Base-by-base conservation (phyloP, 2,888 invertebrate genomes). In the Mythimna ferrago region DNA sequence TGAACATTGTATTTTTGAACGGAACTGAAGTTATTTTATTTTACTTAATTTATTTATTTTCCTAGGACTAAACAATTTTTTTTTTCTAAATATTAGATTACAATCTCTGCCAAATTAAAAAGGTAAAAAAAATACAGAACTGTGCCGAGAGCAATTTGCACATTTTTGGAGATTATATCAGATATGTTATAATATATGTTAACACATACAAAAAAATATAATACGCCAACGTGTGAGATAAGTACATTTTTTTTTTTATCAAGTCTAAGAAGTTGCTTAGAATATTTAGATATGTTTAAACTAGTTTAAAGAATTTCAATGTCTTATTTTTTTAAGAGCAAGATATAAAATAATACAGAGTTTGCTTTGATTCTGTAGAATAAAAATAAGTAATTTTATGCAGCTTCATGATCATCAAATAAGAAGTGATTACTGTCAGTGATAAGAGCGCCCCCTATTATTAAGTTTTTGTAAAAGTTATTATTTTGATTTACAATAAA, bases 121-220 rank as follows among this genome's bases (percentile, higher is more conserved):
- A 14, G 2, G 9, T 26, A 19, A 35, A 53, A 56, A 61, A 38
- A 11, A 16, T 10, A n/a, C 14, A 48, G 2, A 54, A 57, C 19
- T 35, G 3, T 19, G 14, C n/a, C 4, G 44, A n/a, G 11, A 54
- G 65, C 32, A 73, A 73, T 73, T 65, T 32, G 9, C 10, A 48
- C n/a, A 32, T 56, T 61, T 57, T 61, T 32, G 6, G 26, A 32
- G 38, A 54, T 66, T 7, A 38, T 54, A 11, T 41, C 35, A 35
- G n/a, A n/a, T 19, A n/a, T 53, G 6, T 16, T 1, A 48, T n/a
- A n/a, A n/a, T n/a, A n/a, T 48, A 16, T 48, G 16, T 38, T 51
- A n/a, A 35, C 14, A 44, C 11, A 60, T n/a, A n/a, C n/a, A 38
- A 48, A 19, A 44, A 19, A 19, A 5, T 61, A 14, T 21, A 51